These are phyloP conservation scores for Natrix natrix DNA, from an alignment of 2,797 vertebrate genomes.

Conservation along the genomic window DNA sequence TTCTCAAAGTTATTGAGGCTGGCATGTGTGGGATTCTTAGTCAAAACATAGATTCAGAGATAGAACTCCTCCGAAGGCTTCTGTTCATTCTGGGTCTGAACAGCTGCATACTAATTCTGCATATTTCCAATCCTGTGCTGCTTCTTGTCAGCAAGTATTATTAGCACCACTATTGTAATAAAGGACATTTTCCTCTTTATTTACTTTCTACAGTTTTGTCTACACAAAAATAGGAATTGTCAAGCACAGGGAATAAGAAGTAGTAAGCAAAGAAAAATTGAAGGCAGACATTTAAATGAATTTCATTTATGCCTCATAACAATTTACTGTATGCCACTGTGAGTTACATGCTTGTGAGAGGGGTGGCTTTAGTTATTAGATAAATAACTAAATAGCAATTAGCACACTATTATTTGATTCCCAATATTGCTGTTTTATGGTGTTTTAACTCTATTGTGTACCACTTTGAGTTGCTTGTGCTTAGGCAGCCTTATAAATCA, in stretches of 20 bases:
- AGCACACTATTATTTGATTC: not conserved
- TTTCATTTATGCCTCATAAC: not conserved
- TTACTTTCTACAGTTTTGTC: not conserved
- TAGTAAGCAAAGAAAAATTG: not conserved
- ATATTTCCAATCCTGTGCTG: not conserved
- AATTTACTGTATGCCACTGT: not conserved
- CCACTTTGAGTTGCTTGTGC: not conserved
- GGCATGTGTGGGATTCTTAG: not conserved
- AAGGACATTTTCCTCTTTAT: not conserved
- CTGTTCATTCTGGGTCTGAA: not conserved
- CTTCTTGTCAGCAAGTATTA: not conserved
- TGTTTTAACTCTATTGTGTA: not conserved
- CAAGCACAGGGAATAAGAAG: not conserved
- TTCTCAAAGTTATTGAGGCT: not conserved
- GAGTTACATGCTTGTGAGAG: not conserved
- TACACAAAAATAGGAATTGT: not conserved
- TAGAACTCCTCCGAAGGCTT: not conserved
- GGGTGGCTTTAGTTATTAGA: not conserved
- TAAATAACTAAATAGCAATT: not conserved
- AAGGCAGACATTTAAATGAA: not conserved
- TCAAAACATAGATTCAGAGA: not conserved
- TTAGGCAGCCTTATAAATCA: not conserved
- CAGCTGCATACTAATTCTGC: not conserved
- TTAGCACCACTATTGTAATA: conserved; percentile 1
- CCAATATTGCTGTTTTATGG: not conserved